Evolutionary conservation across 2,888 invertebrate species (phyloP).

Genomic region (Tortricodes alternella): DNA sequence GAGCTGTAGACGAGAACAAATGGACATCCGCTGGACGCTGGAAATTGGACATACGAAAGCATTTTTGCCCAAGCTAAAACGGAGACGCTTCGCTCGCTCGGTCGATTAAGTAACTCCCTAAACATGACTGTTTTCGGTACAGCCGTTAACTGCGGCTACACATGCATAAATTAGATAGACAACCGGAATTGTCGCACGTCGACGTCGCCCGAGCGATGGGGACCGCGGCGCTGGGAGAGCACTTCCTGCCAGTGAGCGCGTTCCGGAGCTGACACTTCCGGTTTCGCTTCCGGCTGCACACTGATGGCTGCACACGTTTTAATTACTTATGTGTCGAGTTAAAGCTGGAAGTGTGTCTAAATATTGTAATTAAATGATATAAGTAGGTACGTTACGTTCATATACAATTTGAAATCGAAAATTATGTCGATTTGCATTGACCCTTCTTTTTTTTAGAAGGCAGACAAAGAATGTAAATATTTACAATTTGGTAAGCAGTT

Average conservation of each 20-base stretch:
- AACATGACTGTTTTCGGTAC: neutral
- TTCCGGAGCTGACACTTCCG: slow-evolving; percentile 64
- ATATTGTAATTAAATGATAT: neutral
- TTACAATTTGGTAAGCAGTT: no score
- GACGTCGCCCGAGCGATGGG: slow-evolving; percentile 19
- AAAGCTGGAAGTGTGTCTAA: neutral
- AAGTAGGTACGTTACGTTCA: neutral
- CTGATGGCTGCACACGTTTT: slow-evolving; percentile 41
- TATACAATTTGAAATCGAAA: neutral
- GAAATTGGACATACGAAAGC: no score
- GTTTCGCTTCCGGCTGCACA: slow-evolving; percentile 52
- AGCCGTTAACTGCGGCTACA: neutral
- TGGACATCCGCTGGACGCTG: no score
- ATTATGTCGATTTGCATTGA: no score
- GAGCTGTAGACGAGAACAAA: no score
- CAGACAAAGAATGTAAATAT: no score
- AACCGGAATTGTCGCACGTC: slow-evolving; percentile 15
- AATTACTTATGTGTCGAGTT: slow-evolving; percentile 6
- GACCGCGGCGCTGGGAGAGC: slow-evolving; percentile 33
- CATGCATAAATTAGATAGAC: slow-evolving; percentile 19
- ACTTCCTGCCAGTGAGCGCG: slow-evolving; percentile 53
- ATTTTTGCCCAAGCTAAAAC: no score
- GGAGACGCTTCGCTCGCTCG: no score
- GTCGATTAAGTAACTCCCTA: no score
- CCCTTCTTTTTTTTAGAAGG: no score